These are phyloP conservation scores for Syrmaticus mikado DNA, from an alignment of 2,113 vertebrate genomes.

Conservation along the genomic window DNA sequence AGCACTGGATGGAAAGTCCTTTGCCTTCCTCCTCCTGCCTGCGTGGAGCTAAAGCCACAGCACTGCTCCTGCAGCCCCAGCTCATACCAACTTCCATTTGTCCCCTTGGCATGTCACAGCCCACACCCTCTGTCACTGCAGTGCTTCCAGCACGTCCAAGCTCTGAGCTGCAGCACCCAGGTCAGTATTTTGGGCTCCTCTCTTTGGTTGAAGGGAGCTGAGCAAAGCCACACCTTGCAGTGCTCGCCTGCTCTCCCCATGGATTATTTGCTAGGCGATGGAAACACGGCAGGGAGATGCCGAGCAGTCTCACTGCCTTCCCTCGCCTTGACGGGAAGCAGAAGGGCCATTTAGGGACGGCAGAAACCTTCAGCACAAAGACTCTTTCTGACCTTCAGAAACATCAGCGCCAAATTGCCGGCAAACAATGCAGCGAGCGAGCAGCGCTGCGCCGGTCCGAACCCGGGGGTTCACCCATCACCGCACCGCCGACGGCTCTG, in stretches of 20 bases:
- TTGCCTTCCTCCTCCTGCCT: not conserved
- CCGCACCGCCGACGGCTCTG: not conserved
- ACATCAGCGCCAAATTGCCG: not conserved
- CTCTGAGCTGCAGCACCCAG: not conserved
- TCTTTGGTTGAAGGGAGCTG: accelerated
- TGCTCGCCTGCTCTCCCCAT: accelerated
- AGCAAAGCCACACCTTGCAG: accelerated
- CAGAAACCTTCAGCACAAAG: not conserved
- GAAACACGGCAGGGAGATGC: not conserved
- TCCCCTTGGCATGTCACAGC: not conserved
- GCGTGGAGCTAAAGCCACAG: accelerated
- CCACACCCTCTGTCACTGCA: not conserved
- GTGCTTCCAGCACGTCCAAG: accelerated
- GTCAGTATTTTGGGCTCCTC: not conserved
- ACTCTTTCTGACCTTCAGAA: not conserved
- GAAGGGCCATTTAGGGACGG: not conserved
- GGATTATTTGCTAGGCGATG: not conserved
- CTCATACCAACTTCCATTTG: accelerated
- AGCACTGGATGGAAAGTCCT: not conserved
- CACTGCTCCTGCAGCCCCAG: not conserved
- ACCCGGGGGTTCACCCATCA: constrained; percentile 18
- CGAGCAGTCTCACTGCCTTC: not conserved
- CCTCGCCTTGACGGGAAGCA: accelerated
- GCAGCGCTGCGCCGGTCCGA: not conserved
- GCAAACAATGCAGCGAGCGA: not conserved